Conservation (phyloP, 2,888 invertebrate genomes). For the Mesoligia furuncula region DNA sequence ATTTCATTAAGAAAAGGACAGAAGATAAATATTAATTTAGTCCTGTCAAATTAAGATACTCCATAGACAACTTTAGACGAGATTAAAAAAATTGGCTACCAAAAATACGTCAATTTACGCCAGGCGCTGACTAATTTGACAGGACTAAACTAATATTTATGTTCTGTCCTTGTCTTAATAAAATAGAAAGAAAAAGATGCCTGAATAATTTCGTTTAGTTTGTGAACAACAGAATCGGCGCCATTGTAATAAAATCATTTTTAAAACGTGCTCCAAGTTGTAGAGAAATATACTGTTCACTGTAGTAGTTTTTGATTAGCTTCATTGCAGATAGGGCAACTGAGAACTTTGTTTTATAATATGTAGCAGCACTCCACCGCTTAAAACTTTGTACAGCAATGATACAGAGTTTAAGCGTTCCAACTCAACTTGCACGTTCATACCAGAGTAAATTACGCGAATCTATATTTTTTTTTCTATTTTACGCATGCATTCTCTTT, state of each 20-base stretch:
- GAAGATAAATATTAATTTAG: no score
- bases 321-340: conserved; percentile 26
- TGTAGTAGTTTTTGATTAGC: conserved; percentile 21
- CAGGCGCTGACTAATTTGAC: no score
- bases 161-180: no score
- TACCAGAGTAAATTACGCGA: conserved; percentile 34
- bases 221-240: no score
- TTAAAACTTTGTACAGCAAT: conserved; percentile 51
- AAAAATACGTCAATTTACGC: no score
- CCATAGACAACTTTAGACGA: no score
- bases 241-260: neutral
- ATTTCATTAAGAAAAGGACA: no score
- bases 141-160: no score
- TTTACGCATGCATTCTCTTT: conserved; percentile 48
- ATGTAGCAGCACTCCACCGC: conserved; percentile 22
- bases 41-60: no score
- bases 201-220: no score
- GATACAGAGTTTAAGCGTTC: conserved; percentile 26
- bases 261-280: neutral
- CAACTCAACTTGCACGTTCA: conserved; percentile 20
- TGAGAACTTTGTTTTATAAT: conserved; percentile 36
- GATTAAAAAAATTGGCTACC: no score
- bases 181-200: no score
- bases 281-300: neutral
- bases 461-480: conserved; percentile 24